Conservation (phyloP, 2,888 invertebrate genomes). For the Heliconius ismenius region DNA sequence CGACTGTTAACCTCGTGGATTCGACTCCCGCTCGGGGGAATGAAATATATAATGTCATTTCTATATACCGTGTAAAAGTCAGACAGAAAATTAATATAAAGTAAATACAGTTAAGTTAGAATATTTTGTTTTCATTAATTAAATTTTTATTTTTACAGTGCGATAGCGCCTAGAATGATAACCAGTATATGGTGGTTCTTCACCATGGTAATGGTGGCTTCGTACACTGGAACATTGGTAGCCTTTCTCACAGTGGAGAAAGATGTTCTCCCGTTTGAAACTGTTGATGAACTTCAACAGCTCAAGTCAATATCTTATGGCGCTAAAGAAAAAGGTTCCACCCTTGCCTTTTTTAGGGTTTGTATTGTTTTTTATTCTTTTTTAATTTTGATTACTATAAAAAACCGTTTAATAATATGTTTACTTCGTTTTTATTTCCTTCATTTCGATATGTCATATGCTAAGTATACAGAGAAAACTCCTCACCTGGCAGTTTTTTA, state of each 20-base stretch:
- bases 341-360: constrained; percentile 93
- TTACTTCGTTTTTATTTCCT: no score
- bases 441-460: no score
- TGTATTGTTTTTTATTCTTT: not conserved
- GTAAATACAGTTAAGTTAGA: not conserved
- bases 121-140: not conserved
- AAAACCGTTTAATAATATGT: no score
- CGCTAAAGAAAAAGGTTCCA: constrained; percentile 90
- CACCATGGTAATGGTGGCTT: constrained; percentile 91
- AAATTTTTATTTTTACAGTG: constrained; percentile 80
- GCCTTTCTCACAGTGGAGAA: constrained; percentile 93
- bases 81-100: not conserved
- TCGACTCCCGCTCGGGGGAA: no score
- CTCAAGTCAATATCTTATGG: constrained; percentile 93
- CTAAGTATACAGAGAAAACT: no score
- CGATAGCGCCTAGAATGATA: constrained; percentile 92
- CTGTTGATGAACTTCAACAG: constrained; percentile 90
- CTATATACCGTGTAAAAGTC: not conserved
- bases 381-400: not conserved
- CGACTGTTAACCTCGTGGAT: no score
- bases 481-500: not conserved
- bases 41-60: not conserved
- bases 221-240: constrained; percentile 94
- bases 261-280: constrained; percentile 85
- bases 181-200: constrained; percentile 96